These are phyloP conservation scores for Carollia perspicillata DNA, from an alignment of 2,113 vertebrate genomes.

Conservation along the genomic window DNA sequence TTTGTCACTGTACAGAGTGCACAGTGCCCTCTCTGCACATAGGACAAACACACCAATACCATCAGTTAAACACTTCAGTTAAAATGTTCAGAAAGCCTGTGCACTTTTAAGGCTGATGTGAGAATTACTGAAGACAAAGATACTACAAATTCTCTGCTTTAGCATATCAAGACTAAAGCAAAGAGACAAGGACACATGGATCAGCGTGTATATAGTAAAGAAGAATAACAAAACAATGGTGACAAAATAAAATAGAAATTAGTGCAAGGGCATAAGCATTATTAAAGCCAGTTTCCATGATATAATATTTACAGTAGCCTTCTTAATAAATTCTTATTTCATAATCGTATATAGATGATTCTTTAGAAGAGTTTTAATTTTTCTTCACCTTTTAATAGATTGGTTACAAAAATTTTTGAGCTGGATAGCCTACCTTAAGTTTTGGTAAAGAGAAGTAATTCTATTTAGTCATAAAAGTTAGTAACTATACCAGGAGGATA, in stretches of 20 bases:
- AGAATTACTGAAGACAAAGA: not conserved
- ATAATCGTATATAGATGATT: not conserved
- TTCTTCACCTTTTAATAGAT: not conserved
- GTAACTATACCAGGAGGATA: not conserved
- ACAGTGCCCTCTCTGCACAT: not conserved
- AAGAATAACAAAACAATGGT: not conserved
- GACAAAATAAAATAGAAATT: not conserved
- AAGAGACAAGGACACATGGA: not conserved
- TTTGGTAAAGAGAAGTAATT: not conserved
- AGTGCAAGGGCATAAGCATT: not conserved
- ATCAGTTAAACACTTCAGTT: not conserved
- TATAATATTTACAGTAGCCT: not conserved
- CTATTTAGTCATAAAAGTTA: not conserved
- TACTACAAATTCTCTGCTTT: not conserved
- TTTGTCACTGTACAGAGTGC: not conserved
- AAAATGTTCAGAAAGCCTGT: not conserved
- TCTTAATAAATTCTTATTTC: not conserved
- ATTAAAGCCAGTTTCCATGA: not conserved
- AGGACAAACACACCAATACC: not conserved
- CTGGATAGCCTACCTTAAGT: not conserved
- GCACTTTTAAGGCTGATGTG: not conserved
- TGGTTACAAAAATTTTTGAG: not conserved
- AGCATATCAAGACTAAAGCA: not conserved
- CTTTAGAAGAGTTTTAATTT: not conserved
- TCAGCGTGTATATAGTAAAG: not conserved